Percentiles rank a stretch among this genome's conserved stretches.
These are phyloP conservation scores for Druceiella hillmani DNA, from an alignment of 2,888 invertebrate species.

Conservation along the genomic window DNA sequence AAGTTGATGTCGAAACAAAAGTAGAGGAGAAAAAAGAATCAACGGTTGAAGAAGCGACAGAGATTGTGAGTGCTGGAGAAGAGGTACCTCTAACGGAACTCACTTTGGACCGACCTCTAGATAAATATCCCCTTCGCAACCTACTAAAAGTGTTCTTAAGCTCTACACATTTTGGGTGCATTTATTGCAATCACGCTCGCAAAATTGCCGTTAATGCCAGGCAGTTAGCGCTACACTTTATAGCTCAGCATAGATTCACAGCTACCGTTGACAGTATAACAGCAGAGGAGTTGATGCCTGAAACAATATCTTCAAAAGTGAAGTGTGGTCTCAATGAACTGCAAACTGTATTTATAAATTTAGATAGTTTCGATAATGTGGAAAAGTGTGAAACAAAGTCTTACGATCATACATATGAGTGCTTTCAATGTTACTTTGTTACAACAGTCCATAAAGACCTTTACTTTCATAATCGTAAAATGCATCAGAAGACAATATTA, in stretches of 20 bases:
- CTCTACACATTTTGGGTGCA: constrained; percentile 63
- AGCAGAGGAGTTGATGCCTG: constrained; percentile 65
- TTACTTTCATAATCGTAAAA: constrained; percentile 79
- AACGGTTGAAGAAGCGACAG: constrained; percentile 30
- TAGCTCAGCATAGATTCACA: constrained; percentile 74
- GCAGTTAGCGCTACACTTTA: constrained; percentile 73
- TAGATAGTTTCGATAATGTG: constrained; percentile 62
- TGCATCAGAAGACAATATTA: constrained; percentile 78
- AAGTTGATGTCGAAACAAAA: constrained; percentile 30
- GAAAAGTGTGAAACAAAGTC: constrained; percentile 52
- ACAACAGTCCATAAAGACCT: constrained; percentile 78
- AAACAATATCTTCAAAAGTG: constrained; percentile 64
- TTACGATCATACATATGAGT: constrained; percentile 70
- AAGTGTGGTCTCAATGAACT: constrained; percentile 57
- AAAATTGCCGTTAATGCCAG: constrained; percentile 81
- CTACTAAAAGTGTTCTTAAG: constrained; percentile 69
- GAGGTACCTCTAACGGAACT: constrained; percentile 66
- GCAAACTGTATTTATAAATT: constrained; percentile 63
- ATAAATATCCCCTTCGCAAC: constrained; percentile 66
- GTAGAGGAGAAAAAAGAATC: constrained; percentile 36
- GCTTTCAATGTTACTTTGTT: constrained; percentile 79
- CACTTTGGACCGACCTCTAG: constrained; percentile 67
- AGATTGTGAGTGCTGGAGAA: constrained; percentile 51
- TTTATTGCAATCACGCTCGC: constrained; percentile 82
- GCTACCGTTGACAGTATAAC: constrained; percentile 73